Evolutionary conservation across 1,140 invertebrate genomes (phyloP), one percentile per base, ranked within the genome.

Genomic region (Phthorimaea operculella): DNA sequence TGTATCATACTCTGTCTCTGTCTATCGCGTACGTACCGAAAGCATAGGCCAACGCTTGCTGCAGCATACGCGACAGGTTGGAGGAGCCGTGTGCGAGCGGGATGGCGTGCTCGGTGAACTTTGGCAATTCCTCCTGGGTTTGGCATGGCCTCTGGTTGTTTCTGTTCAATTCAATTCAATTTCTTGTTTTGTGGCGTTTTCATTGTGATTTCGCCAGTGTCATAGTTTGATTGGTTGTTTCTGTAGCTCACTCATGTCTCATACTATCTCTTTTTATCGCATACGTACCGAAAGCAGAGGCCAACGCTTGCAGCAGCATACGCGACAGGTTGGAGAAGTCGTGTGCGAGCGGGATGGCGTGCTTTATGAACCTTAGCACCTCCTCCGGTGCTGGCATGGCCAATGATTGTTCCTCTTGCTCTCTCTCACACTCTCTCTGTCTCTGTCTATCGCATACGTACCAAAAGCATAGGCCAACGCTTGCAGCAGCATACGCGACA

Each of bases 271-370:
- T 28, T 28, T 28, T 28, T n/a, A n/a, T n/a, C n/a, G n/a, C n/a
- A 45, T 45, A 5, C 42, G 61, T 62, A 87, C 86, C 89, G 55
- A 90, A 81, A 57, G 88, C 90, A 55, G 90, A 87, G 58, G 90
- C 89, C 18, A 92, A 81, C 48, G 90, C 86, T 76, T 91, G 87
- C 39, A 90, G 78, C n/a, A 91, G 78, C 61, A 91, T 88, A 33
- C 87, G 81, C 11, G 90, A 88, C 39, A 92, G 83, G 60, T 90
- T 89, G 68, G 90, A 91, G 44, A 92, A 89, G 70, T 92, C 91
- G 28, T 85, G 85, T 1, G 89, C 87, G 39, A 93, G 81, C 9
- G 89, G 87, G 10, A 89, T 83, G 2, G 91, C 87, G 55, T 90
- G 89, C 59, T 87, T 75, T 33, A 86, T 79, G 76, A 92, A 92